Evolutionary conservation across 2,888 invertebrate genomes (phyloP).

Genomic region (Stenoptilia bipunctidactyla): DNA sequence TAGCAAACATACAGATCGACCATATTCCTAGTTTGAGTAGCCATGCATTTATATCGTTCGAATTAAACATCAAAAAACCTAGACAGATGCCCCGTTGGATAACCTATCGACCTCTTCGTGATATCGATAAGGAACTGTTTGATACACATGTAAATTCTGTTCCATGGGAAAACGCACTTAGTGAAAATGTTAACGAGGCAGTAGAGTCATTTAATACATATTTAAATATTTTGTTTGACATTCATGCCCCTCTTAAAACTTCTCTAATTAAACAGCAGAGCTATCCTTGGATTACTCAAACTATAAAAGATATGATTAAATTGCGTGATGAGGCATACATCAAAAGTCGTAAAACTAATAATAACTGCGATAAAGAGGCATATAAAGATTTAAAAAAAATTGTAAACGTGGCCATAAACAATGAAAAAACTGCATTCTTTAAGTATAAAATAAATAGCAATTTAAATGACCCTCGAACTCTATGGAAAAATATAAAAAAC

Average conservation of each 20-base stretch:
- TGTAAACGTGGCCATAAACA: no score
- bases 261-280: slow-evolving; percentile 1
- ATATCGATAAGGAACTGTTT: slow-evolving; percentile 1
- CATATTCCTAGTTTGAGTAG: neutral
- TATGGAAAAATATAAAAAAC: no score
- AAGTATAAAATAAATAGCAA: no score
- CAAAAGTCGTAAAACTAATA: neutral
- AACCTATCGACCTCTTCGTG: neutral
- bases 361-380: no score
- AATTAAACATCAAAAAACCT: slow-evolving; percentile 4
- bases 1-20: neutral
- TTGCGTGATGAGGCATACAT: slow-evolving; percentile 1
- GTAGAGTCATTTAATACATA: neutral
- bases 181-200: slow-evolving; percentile 1
- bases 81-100: slow-evolving; percentile 1
- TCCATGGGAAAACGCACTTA: neutral
- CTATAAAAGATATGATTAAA: slow-evolving; percentile 3
- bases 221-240: slow-evolving; percentile 1
- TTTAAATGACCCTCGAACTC: no score
- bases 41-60: neutral
- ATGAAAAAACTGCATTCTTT: no score
- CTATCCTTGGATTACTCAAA: slow-evolving; percentile 5
- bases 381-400: no score
- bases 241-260: neutral
- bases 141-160: neutral